phyloP scores from a whole-genome alignment of 2,113 vertebrate species.

The Enhydra lutris region DNA sequence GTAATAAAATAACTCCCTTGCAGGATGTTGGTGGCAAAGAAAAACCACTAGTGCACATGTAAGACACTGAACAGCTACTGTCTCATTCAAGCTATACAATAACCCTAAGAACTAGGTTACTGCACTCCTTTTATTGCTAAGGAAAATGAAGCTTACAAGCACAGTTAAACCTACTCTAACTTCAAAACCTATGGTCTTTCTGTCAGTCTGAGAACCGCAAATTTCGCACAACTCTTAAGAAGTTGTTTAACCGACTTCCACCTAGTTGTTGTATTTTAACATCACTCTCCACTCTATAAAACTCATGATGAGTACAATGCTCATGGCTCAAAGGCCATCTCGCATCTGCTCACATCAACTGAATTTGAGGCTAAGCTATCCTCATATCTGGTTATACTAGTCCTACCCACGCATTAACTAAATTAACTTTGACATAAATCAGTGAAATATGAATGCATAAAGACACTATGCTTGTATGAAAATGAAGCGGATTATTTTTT shows the following conservation, averaged over 20 bases:
- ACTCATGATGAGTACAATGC: not conserved
- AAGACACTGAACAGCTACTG: not conserved
- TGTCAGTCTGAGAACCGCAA: not conserved
- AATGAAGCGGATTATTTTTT: not conserved
- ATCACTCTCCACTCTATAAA: not conserved
- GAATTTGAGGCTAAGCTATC: not conserved
- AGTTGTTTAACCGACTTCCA: not conserved
- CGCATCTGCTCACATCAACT: not conserved
- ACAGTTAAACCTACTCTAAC: not conserved
- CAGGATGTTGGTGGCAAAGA: not conserved
- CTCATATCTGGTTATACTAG: not conserved
- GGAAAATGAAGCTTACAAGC: not conserved
- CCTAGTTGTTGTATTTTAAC: not conserved
- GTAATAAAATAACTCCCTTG: not conserved
- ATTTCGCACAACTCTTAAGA: not conserved
- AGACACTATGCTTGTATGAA: not conserved
- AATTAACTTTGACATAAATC: not conserved
- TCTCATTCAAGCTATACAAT: not conserved
- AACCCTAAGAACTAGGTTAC: not conserved
- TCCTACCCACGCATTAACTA: not conserved
- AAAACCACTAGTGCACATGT: not conserved
- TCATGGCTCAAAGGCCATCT: not conserved
- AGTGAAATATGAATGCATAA: not conserved
- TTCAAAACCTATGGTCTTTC: not conserved
- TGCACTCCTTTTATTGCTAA: slow-evolving; percentile 2